Base-by-base conservation (phyloP, 92 coral and sea anemone genomes). In the Epizoanthus illoricatus region DNA sequence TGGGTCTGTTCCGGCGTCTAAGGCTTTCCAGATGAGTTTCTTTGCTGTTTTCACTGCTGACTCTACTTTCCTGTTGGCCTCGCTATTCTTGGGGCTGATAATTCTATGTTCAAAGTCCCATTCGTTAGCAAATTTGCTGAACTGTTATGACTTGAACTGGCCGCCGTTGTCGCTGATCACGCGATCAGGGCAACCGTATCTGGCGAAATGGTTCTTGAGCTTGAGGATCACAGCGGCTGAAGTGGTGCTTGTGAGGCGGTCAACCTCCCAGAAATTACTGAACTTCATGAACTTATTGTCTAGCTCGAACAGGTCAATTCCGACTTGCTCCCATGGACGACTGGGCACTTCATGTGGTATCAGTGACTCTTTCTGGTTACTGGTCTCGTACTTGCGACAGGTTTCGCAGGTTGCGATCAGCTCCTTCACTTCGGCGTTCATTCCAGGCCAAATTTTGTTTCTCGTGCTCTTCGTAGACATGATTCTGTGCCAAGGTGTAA, bases 21-120 rank as follows among this genome's bases (percentile, higher is more conserved):
- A 39, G 20, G 89, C 89, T 81, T 74, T 86, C 21, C 72, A 61
- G 43, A 62, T 7, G 70, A 86, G 76, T 15, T 21, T 60, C 13
- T 86, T 81, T 20, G 85, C 89, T 28, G 85, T 80, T 49, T 80
- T 86, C 65, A 79, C 89, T 42, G 79, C 71, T 64, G 76, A 84
- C 45, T 84, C 55, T 7, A 68, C 84, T 62, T 76, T 84, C 55
- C 84, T 58, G 84, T 86, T 86, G 2, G 52, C 85, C 71, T 86
- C 69, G 36, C 89, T 86, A 19, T 86, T 86, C 5, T 57, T 65
- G 1, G 80, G 89, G 52, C 80, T 64, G 67, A 40, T 75, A 5
- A 81, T 69, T 68, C 63, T 54, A n/a, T 76, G 79, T 56, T 78
- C 76, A 28, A 52, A 54, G 68, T 73, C 82, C 68, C 68, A 52